Evolutionary conservation across 1,140 invertebrate genomes (phyloP), one percentile per base, ranked within the genome.

Genomic region (Helicoverpa zea): DNA sequence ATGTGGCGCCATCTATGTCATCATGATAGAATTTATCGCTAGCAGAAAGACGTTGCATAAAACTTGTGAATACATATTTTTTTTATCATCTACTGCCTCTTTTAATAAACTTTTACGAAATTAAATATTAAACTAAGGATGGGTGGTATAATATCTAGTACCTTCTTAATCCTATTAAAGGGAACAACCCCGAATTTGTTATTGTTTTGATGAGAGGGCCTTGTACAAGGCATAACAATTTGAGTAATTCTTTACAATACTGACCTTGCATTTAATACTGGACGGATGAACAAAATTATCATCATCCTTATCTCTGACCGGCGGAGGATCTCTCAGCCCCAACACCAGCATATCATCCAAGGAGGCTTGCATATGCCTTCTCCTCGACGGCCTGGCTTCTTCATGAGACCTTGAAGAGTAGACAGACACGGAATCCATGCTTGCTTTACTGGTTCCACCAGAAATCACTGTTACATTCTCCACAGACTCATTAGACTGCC

Each of bases 341-440:
- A 94, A 76, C 77, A 95, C 93, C 54, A 95, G 88, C 88, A 95
- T 95, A 73, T 95, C 95, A 68, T 95, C 95, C 5, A 95, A 78
- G 0, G 95, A 95, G 0, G 94, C 92, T 81, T 95, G 95, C 52
- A 94, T 78, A 51, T 93, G 90, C 76, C 86, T 89, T 23, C 91
- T 80, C 2, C 90, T 81, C 23, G 90, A 81, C 0, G 91, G 91
- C 0, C 90, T 77, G 7, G 92, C 89, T 75, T 94, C 93, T 61
- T 96, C 95, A 61, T 95, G 92, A 87, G 95, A 96, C 81, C 95
- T 95, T 0, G 95, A 94, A 63, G 95, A 96, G 76, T 96, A 95
- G 61, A 96, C 85, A 0, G 96, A 96, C 52, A 96, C 90, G 3
- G 95, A 94, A 74, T 96, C 96, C 51, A 92, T 90, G 70, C 95